These are phyloP conservation scores for Megamerina dolium DNA, from an alignment of 2,888 invertebrate genomes.

Conservation along the genomic window DNA sequence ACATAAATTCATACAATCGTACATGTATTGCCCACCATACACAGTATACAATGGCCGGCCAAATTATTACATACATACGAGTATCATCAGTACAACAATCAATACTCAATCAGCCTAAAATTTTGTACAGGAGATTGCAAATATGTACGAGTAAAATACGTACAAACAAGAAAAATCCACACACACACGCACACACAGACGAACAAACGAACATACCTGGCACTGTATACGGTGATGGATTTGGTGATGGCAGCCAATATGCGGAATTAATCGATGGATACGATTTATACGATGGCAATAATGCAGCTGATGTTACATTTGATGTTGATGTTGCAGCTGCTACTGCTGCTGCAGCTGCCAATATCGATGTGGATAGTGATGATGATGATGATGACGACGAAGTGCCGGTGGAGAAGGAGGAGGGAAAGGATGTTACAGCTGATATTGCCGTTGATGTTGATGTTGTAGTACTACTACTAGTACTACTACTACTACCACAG, in stretches of 20 bases:
- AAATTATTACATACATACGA: background rate
- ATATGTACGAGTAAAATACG: too few species aligned
- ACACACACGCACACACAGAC: slow-evolving; percentile 4
- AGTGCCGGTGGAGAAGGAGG: too few species aligned
- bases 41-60: too few species aligned
- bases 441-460: slow-evolving; percentile 23
- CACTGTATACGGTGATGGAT: slow-evolving; percentile 72
- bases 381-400: slow-evolving; percentile 16
- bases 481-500: slow-evolving; percentile 5
- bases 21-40: too few species aligned
- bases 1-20: too few species aligned
- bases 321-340: slow-evolving; percentile 12
- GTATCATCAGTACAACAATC: background rate
- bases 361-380: slow-evolving; percentile 9
- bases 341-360: slow-evolving; percentile 11
- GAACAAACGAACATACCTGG: slow-evolving; percentile 58
- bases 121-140: too few species aligned
- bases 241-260: slow-evolving; percentile 76
- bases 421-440: slow-evolving; percentile 5
- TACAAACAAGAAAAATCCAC: too few species aligned
- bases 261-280: slow-evolving; percentile 79
- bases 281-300: slow-evolving; percentile 38
- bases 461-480: slow-evolving; percentile 11
- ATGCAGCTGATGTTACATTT: slow-evolving; percentile 15
- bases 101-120: too few species aligned